phyloP scores from a whole-genome alignment of 2,113 vertebrate species.

The Hippocampus abdominalis region DNA sequence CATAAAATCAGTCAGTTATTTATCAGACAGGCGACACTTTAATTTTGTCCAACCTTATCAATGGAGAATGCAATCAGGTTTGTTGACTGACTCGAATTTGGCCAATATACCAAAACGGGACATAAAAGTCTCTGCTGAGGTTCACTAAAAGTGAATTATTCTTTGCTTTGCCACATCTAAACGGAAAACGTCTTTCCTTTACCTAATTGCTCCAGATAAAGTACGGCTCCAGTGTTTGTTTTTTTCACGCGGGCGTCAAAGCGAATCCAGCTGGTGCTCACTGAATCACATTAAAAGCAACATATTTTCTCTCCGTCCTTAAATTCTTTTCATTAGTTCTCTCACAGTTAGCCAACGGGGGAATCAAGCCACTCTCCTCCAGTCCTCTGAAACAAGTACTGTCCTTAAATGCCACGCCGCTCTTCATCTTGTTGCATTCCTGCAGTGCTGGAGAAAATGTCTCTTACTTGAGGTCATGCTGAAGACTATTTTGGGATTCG shows the following conservation, averaged over 20 bases:
- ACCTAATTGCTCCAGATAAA: not conserved
- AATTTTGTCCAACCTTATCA: too few relatives aligned
- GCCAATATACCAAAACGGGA: too few relatives aligned
- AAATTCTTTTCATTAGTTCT: slow-evolving; percentile 16
- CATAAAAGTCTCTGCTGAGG: not conserved
- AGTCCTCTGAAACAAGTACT: slow-evolving; percentile 26
- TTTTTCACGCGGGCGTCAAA: not conserved
- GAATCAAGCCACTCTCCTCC: slow-evolving; percentile 29
- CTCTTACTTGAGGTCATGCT: slow-evolving; percentile 35
- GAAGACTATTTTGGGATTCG: slow-evolving; percentile 41
- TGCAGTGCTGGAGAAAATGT: slow-evolving; percentile 23
- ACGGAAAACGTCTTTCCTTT: not conserved
- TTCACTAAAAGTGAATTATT: not conserved
- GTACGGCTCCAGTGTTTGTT: not conserved
- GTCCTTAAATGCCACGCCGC: slow-evolving; percentile 45
- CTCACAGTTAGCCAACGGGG: slow-evolving; percentile 20
- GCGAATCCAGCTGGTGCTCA: not conserved
- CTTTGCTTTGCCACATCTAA: not conserved
- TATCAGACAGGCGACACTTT: too few relatives aligned
- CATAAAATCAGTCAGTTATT: too few relatives aligned
- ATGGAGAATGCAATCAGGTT: too few relatives aligned
- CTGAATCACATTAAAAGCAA: slow-evolving; percentile 4
- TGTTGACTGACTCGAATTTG: too few relatives aligned
- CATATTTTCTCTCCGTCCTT: slow-evolving; percentile 15
- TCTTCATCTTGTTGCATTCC: slow-evolving; percentile 37